Conservation (phyloP, 2,888 invertebrate genomes). For the Muschampia staudingeri region DNA sequence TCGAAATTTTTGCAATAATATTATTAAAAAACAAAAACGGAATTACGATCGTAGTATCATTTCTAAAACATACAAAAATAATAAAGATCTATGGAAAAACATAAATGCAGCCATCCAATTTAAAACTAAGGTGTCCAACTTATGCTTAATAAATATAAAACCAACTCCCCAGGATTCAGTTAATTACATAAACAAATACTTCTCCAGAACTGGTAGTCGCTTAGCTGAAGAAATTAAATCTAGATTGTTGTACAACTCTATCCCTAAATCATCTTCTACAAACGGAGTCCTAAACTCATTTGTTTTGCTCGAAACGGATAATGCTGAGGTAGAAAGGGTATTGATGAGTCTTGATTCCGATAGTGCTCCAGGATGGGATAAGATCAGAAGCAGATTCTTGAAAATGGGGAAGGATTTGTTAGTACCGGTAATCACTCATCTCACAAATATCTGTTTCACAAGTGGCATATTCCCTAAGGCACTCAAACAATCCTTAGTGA, state of each 20-base stretch:
- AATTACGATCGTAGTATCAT: neutral
- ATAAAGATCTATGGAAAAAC: neutral
- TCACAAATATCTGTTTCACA: neutral
- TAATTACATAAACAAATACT: neutral
- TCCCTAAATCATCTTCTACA: neutral
- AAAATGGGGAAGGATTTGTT: neutral
- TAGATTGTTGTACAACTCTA: neutral
- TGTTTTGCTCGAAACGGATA: neutral
- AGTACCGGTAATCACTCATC: neutral
- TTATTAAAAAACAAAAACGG: neutral
- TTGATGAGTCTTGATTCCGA: neutral
- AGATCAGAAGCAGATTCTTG: neutral
- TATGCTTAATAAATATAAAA: neutral
- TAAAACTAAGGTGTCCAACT: conserved; percentile 1
- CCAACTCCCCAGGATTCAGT: neutral
- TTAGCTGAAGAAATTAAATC: neutral
- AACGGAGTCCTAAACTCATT: neutral
- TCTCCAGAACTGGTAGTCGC: neutral
- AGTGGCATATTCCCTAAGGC: neutral
- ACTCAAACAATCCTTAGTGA: neutral
- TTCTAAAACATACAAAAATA: neutral
- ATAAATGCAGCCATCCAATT: neutral
- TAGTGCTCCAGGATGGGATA: neutral
- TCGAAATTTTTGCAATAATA: neutral
- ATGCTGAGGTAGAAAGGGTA: neutral